Conservation (phyloP, 2,797 vertebrate species). For the Acanthiza pusilla region DNA sequence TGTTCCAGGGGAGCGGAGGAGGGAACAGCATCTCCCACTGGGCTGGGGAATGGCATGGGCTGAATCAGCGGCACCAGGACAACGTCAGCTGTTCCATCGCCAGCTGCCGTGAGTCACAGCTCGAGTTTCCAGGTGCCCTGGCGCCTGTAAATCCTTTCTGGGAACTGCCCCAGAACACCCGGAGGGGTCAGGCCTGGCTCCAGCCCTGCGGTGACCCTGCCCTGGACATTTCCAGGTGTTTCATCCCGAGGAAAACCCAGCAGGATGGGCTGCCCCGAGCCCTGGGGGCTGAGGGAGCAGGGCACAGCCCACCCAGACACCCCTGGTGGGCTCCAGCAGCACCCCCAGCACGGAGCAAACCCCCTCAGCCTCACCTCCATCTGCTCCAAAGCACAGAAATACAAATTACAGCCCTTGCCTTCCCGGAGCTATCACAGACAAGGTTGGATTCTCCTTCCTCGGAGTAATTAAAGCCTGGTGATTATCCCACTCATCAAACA, state of each 20-base stretch:
- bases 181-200: not conserved
- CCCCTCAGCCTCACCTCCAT: not conserved
- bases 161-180: not conserved
- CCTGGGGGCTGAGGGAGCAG: accelerated
- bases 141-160: constrained; percentile 8
- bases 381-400: not conserved
- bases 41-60: not conserved
- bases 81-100: not conserved
- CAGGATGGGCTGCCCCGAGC: accelerated
- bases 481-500: not conserved
- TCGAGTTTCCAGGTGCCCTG: not conserved
- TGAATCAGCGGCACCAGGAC: not conserved
- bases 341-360: not conserved
- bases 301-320: not conserved
- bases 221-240: accelerated
- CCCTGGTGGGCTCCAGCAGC: not conserved
- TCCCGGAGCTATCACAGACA: not conserved
- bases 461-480: not conserved
- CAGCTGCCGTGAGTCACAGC: not conserved
- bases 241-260: accelerated
- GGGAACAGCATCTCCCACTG: not conserved
- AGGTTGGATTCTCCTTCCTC: not conserved
- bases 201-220: not conserved
- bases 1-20: not conserved
- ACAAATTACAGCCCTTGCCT: not conserved